These are phyloP conservation scores for Cataglyphis livida DNA, from an alignment of 2,888 invertebrate genomes.

Conservation along the genomic window DNA sequence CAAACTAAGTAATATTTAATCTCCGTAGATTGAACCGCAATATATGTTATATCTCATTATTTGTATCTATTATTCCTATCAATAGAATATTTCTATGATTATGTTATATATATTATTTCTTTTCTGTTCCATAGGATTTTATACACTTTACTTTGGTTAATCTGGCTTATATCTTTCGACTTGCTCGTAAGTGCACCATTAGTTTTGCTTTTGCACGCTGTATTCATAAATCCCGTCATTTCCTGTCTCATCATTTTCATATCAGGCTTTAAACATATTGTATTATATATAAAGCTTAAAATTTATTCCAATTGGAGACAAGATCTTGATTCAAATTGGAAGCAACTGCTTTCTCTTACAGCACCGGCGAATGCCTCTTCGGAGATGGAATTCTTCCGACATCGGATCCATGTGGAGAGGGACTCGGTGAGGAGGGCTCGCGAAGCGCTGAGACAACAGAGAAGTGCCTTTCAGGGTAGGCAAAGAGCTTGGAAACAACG, in stretches of 20 bases:
- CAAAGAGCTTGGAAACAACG: slow-evolving; percentile 87
- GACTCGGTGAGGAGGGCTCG: slow-evolving; percentile 94
- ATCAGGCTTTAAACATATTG: neutral
- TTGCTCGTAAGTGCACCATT: slow-evolving; percentile 67
- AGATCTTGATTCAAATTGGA: neutral
- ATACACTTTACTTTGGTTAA: slow-evolving; percentile 76
- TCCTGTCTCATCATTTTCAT: neutral
- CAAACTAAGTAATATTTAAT: neutral
- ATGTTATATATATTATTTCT: slow-evolving; percentile 56
- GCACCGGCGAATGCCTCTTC: slow-evolving; percentile 86
- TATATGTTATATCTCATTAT: neutral
- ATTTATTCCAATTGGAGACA: neutral
- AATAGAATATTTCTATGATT: neutral
- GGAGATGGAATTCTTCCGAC: slow-evolving; percentile 93
- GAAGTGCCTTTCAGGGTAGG: slow-evolving; percentile 89
- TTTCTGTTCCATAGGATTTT: slow-evolving; percentile 63
- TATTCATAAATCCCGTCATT: slow-evolving; percentile 2
- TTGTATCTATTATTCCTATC: slow-evolving; percentile 4
- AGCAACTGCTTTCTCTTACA: slow-evolving; percentile 64
- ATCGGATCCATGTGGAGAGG: slow-evolving; percentile 92
- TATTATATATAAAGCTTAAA: neutral
- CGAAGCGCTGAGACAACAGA: slow-evolving; percentile 90
- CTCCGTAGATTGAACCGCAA: neutral
- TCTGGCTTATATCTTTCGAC: slow-evolving; percentile 53
- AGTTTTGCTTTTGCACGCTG: slow-evolving; percentile 56